Conservation (phyloP, 2,888 invertebrate species). For the Scelioninae gen. 1 region DNA sequence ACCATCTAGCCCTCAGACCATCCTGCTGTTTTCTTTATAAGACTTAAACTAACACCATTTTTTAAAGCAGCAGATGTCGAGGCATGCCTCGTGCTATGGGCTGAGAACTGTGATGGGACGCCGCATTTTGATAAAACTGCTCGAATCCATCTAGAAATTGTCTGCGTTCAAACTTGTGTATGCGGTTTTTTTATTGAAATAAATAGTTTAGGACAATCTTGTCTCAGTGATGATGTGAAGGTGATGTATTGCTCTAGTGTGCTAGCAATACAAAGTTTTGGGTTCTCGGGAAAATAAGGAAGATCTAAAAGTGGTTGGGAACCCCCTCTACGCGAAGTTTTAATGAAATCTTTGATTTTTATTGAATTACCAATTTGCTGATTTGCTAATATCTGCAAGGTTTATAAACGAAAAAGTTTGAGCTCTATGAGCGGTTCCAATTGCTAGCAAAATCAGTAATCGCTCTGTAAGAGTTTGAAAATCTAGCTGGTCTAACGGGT, state of each 20-base stretch:
- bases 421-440: neutral
- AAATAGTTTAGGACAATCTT: too few relatives aligned
- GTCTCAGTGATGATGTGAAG: too few relatives aligned
- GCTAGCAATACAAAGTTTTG: conserved; percentile 11
- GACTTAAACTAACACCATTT: too few relatives aligned
- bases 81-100: too few relatives aligned
- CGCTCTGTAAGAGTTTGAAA: neutral
- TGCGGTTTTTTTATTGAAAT: too few relatives aligned
- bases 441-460: conserved; percentile 11
- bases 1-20: too few relatives aligned
- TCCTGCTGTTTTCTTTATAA: too few relatives aligned
- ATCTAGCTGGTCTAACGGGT: neutral
- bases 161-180: too few relatives aligned
- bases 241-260: neutral
- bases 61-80: too few relatives aligned
- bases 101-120: too few relatives aligned
- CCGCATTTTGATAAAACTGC: too few relatives aligned
- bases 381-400: conserved; percentile 3
- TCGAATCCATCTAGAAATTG: too few relatives aligned
- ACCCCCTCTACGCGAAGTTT: conserved; percentile 20
- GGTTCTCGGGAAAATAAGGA: conserved; percentile 20
- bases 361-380: neutral
- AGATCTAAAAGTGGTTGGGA: conserved; percentile 21
- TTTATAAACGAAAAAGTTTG: conserved; percentile 6
- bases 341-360: conserved; percentile 4